These are phyloP conservation scores for Dendrolimus kikuchii DNA, from an alignment of 1,140 invertebrate species.

Conservation along the genomic window DNA sequence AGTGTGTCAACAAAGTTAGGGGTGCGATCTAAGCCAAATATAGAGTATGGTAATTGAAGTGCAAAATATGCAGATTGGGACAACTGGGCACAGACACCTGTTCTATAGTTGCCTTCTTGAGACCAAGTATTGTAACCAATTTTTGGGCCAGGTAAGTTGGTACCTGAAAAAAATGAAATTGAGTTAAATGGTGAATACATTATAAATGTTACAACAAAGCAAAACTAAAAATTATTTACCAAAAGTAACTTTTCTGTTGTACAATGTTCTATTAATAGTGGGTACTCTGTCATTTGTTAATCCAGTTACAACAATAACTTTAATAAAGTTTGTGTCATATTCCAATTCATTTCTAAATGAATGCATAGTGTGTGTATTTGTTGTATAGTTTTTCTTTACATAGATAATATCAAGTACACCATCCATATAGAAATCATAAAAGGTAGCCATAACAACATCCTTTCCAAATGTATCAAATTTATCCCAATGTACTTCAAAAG, in stretches of 20 bases:
- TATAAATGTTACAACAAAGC: constrained; percentile 5
- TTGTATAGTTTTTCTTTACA: constrained; percentile 75
- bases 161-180: constrained; percentile 74
- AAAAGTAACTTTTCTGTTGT: constrained; percentile 84
- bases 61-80: constrained; percentile 94
- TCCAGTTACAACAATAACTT: constrained; percentile 94
- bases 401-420: constrained; percentile 86
- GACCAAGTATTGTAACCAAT: constrained; percentile 91
- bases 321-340: constrained; percentile 96
- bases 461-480: constrained; percentile 79
- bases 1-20: constrained; percentile 97
- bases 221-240: constrained; percentile 50
- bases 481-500: constrained; percentile 84
- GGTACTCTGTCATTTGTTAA: constrained; percentile 81
- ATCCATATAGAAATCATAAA: constrained; percentile 95
- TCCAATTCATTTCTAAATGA: constrained; percentile 91
- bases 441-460: constrained; percentile 86
- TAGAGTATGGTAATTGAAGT: constrained; percentile 93
- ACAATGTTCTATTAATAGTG: constrained; percentile 79
- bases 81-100: constrained; percentile 87
- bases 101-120: constrained; percentile 83
- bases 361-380: constrained; percentile 73
- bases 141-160: constrained; percentile 90
- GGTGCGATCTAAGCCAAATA: constrained; percentile 96
- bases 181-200: constrained; percentile 5